Percentiles rank a stretch among this genome's conserved stretches.
These are phyloP conservation scores for Ips typographus DNA, from an alignment of 1,140 invertebrate genomes.

Conservation along the genomic window DNA sequence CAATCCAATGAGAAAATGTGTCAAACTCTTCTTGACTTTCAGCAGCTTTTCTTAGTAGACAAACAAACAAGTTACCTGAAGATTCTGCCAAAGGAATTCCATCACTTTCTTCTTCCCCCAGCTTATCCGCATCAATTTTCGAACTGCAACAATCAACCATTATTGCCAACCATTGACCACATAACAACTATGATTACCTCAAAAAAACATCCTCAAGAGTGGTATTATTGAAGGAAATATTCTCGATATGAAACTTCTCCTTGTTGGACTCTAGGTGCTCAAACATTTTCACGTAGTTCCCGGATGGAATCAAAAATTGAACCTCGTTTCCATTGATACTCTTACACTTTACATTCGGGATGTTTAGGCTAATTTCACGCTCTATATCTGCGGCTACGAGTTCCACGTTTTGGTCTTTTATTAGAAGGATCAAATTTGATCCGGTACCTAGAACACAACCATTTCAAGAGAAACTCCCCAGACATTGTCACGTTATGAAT, in stretches of 20 bases:
- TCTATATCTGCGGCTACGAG: slow-evolving; percentile 14
- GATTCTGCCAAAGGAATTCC: neutral
- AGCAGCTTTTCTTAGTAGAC: too few relatives aligned
- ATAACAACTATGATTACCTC: slow-evolving; percentile 51
- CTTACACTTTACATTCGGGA: slow-evolving; percentile 55
- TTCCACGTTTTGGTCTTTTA: slow-evolving; percentile 12
- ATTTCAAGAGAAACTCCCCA: neutral
- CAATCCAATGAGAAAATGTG: too few relatives aligned
- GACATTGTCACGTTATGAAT: neutral
- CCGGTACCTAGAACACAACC: slow-evolving; percentile 42
- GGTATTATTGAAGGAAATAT: slow-evolving; percentile 63
- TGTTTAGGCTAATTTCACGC: slow-evolving; percentile 43
- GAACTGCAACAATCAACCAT: neutral
- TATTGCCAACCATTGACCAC: too few relatives aligned
- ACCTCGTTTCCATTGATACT: slow-evolving; percentile 55
- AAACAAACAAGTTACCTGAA: neutral
- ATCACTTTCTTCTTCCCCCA: neutral
- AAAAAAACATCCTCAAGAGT: slow-evolving; percentile 75
- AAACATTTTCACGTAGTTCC: slow-evolving; percentile 54
- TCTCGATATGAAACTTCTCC: slow-evolving; percentile 56
- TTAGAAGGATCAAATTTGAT: slow-evolving; percentile 42
- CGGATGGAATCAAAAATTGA: slow-evolving; percentile 52
- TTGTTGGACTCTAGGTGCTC: slow-evolving; percentile 56
- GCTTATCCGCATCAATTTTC: neutral
- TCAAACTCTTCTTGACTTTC: too few relatives aligned